Evolutionary conservation across 2,797 vertebrate genomes (phyloP).

Genomic region (Streptopelia turtur): DNA sequence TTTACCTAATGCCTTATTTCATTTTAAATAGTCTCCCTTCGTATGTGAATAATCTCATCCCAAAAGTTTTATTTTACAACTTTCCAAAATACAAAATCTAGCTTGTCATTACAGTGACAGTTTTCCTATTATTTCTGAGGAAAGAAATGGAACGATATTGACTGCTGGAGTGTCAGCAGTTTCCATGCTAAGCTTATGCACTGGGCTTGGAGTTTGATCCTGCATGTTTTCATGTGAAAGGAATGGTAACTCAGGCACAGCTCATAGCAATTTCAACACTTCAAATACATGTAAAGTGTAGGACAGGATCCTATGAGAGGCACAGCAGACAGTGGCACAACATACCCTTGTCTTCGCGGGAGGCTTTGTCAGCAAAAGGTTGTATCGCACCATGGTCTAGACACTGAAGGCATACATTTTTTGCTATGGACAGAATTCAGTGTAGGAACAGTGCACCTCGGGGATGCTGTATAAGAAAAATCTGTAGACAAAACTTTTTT

Average conservation of each 20-base stretch:
- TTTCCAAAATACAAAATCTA: not conserved
- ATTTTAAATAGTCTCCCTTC: not conserved
- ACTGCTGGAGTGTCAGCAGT: not conserved
- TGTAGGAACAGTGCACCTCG: fast-evolving
- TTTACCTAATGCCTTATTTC: not conserved
- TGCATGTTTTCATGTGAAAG: not conserved
- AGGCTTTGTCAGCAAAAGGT: not conserved
- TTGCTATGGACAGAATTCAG: not conserved
- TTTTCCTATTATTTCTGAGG: not conserved
- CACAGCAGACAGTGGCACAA: not conserved
- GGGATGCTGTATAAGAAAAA: not conserved
- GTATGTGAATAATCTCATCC: not conserved
- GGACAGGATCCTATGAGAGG: not conserved
- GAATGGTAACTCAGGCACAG: not conserved
- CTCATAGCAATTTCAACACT: not conserved
- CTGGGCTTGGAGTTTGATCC: not conserved
- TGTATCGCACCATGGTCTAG: not conserved
- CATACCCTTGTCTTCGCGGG: not conserved
- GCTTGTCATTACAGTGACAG: not conserved
- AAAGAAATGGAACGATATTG: not conserved
- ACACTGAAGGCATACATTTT: fast-evolving
- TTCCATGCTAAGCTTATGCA: not conserved
- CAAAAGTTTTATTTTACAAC: not conserved
- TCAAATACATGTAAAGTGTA: not conserved
- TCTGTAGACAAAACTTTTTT: not conserved